Evolutionary conservation across 1,140 invertebrate species (phyloP), one percentile per base, ranked within the genome.

Genomic region (Anoplolepis gracilipes): DNA sequence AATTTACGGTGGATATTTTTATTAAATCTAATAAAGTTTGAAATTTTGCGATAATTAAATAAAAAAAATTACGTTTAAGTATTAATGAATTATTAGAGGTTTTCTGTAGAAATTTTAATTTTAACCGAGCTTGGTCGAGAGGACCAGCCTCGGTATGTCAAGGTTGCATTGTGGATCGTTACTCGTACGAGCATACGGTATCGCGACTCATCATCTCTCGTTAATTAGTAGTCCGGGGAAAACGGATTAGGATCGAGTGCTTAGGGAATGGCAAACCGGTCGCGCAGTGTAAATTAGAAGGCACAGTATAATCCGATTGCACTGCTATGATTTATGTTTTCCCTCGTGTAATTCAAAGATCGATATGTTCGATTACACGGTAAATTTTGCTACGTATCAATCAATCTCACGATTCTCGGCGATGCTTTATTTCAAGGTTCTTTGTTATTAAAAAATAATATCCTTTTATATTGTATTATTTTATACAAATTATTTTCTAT

Each of bases 231-330:
- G 22, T 61, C 30, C 42, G n/a, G 42, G 10, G 33, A 36, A 62
- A 84, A 65, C 72, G 55, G 81, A 76, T 84, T 76, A 76, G 72
- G 42, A 39, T 65, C 42, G 42, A 76, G 25, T 77, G 73, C 81
- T 84, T 64, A 77, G 16, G 42, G 57, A 11, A 77, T 77, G 36
- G 30, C 78, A 10, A 72, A 76, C 59, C 11, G 42, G 70, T 64
- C 59, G 42, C 42, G 42, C 72, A 8, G 13, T 77, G 72, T 77
- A 84, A 84, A 84, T 77, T 77, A 84, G 72, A 84, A 59, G 33
- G 6, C 28, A 19, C 53, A 16, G 11, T 61, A 59, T 82, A 82
- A 82, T 82, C 69, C 55, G 53, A 42, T 28, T 81, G 78, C 53
- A 39, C 49, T 1, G 19, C 3, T 59, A 19, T 10, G 65, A 70